Evolutionary conservation across 2,797 vertebrate species (phyloP).

Genomic region (Chaenodraco wilsoni): DNA sequence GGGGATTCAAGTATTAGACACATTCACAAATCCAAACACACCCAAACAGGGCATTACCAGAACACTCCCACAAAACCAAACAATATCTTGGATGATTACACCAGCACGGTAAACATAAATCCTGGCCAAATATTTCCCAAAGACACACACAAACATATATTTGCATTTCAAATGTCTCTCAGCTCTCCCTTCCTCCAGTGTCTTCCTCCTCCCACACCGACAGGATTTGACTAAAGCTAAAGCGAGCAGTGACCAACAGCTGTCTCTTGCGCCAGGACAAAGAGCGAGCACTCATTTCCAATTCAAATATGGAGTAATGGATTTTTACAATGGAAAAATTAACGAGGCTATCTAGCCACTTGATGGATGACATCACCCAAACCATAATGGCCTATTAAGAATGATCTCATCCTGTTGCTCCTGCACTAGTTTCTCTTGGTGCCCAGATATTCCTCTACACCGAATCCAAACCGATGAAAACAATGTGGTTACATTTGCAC

Average conservation of each 20-base stretch:
- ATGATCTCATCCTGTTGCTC: conserved; percentile 16
- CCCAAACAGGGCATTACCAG: conserved; percentile 17
- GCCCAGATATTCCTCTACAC: conserved; percentile 2
- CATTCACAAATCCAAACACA: conserved; percentile 22
- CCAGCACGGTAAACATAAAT: neutral
- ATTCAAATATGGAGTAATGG: conserved; percentile 49
- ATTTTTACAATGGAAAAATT: conserved; percentile 36
- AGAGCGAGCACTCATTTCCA: conserved; percentile 49
- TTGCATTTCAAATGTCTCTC: conserved; percentile 63
- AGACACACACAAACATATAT: conserved; percentile 33
- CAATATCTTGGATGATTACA: conserved; percentile 2
- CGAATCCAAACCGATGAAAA: conserved; percentile 10
- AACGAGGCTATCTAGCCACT: conserved; percentile 36
- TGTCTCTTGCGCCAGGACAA: neutral
- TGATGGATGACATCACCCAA: conserved; percentile 45
- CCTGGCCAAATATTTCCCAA: conserved; percentile 1
- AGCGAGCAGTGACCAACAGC: conserved; percentile 8
- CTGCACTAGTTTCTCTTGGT: neutral
- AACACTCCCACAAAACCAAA: conserved; percentile 15
- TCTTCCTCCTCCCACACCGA: conserved; percentile 5
- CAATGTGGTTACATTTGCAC: conserved; percentile 13
- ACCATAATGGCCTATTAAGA: conserved; percentile 34
- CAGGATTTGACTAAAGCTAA: conserved; percentile 52
- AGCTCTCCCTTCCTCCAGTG: conserved; percentile 6
- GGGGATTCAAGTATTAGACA: neutral